phyloP scores from a whole-genome alignment of 53 echinoderm and acorn worm genomes.

The Echinarachnius parma region DNA sequence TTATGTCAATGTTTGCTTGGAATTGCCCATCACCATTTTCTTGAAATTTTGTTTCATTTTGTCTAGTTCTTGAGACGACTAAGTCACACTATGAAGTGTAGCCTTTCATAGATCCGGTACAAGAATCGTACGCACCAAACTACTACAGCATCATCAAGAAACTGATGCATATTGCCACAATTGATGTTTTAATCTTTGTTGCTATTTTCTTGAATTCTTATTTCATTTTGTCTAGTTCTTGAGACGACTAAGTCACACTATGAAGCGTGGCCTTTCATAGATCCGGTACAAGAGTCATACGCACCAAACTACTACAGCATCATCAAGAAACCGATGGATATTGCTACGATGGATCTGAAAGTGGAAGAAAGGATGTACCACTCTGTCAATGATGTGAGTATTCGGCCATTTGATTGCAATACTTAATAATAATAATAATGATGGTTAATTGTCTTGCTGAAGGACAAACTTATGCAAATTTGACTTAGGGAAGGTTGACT shows the following conservation, averaged over 20 bases:
- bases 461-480: not conserved
- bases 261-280: slow-evolving; percentile 92
- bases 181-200: not conserved
- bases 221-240: slow-evolving; percentile 71
- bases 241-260: slow-evolving; percentile 72
- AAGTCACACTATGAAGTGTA: slow-evolving; percentile 67
- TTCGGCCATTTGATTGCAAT: too few relatives aligned
- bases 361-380: slow-evolving; percentile 78
- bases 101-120: slow-evolving; percentile 80
- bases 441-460: too few relatives aligned
- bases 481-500: too few relatives aligned
- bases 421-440: too few relatives aligned
- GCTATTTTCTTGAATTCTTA: too few relatives aligned
- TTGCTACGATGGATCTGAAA: slow-evolving; percentile 81
- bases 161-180: slow-evolving; percentile 85
- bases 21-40: too few relatives aligned
- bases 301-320: slow-evolving; percentile 92
- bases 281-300: slow-evolving; percentile 86
- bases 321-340: slow-evolving; percentile 87
- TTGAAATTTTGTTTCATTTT: not conserved
- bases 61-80: slow-evolving; percentile 62
- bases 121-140: slow-evolving; percentile 75
- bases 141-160: slow-evolving; percentile 70
- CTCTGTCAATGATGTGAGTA: slow-evolving; percentile 76
- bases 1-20: too few relatives aligned